These are phyloP conservation scores for Lasioglossum calceatum DNA, from an alignment of 2,888 invertebrate species.

Conservation along the genomic window DNA sequence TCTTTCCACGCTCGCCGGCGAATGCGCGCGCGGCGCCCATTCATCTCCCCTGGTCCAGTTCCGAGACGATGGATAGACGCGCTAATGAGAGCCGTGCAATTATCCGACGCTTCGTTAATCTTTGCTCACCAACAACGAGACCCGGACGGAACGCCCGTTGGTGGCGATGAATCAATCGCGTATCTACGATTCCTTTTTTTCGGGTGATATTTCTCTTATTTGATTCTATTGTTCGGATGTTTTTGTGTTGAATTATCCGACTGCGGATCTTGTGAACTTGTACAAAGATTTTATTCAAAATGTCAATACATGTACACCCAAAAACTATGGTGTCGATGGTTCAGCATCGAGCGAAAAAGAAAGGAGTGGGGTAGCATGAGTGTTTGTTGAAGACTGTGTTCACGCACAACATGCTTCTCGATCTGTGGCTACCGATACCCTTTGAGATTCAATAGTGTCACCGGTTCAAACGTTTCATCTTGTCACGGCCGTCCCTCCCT, in stretches of 20 bases:
- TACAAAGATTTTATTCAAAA: no score
- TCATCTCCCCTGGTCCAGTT: constrained; percentile 36
- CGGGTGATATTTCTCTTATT: neutral
- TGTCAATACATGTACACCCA: neutral
- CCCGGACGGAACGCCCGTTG: neutral
- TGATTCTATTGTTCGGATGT: neutral
- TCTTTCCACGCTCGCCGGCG: neutral
- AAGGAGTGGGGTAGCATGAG: neutral
- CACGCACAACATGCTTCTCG: neutral
- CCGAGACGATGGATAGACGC: constrained; percentile 23
- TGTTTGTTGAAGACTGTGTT: neutral
- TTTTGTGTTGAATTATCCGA: no score
- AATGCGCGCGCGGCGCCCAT: constrained; percentile 22
- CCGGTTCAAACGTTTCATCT: constrained; percentile 30
- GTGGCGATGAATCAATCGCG: constrained; percentile 13
- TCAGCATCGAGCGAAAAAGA: neutral
- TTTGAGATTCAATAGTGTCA: constrained; percentile 46
- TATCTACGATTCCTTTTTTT: neutral
- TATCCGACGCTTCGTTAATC: constrained; percentile 38
- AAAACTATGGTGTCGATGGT: neutral
- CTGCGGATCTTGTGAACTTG: no score
- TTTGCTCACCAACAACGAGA: neutral
- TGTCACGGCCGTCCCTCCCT: neutral
- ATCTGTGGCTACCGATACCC: constrained; percentile 11
- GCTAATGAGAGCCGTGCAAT: constrained; percentile 37